These are phyloP conservation scores for Ancistrus triradiatus DNA, from an alignment of 2,113 vertebrate genomes.

Conservation along the genomic window DNA sequence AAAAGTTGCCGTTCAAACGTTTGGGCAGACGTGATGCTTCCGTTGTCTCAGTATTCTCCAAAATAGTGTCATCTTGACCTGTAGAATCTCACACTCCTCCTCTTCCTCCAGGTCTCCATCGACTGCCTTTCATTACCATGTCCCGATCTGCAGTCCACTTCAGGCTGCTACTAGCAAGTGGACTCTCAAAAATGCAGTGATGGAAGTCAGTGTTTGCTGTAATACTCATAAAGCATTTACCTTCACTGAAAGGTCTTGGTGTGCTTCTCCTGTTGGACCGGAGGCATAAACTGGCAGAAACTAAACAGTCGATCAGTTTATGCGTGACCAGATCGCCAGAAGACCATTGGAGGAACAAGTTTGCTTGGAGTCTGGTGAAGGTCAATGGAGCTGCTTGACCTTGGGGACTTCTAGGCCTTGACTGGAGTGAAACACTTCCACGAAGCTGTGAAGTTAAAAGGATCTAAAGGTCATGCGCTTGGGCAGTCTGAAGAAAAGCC, in stretches of 20 bases:
- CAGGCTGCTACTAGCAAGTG: constrained; percentile 70
- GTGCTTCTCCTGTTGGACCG: too few species aligned
- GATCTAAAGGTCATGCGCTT: constrained; percentile 1
- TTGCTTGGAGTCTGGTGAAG: constrained; percentile 14
- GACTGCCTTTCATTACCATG: constrained; percentile 78
- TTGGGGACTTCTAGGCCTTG: constrained; percentile 25
- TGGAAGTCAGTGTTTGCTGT: neutral
- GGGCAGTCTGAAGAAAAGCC: constrained; percentile 16
- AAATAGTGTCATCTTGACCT: neutral
- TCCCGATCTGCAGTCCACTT: constrained; percentile 64
- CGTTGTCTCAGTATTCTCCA: too few species aligned
- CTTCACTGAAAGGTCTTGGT: too few species aligned
- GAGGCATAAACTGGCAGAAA: too few species aligned
- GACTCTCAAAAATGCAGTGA: constrained; percentile 74
- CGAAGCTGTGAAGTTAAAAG: constrained; percentile 29
- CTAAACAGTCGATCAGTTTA: neutral
- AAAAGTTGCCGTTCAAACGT: too few species aligned
- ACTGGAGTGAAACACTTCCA: constrained; percentile 25
- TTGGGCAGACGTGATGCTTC: too few species aligned
- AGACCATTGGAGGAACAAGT: neutral
- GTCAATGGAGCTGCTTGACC: constrained; percentile 16
- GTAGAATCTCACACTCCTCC: constrained; percentile 1
- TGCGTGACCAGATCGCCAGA: constrained; percentile 11
- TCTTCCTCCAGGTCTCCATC: constrained; percentile 77
- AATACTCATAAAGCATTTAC: too few species aligned